Evolutionary conservation across 2,888 invertebrate species (phyloP).

Genomic region (Ceraclea dissimilis): DNA sequence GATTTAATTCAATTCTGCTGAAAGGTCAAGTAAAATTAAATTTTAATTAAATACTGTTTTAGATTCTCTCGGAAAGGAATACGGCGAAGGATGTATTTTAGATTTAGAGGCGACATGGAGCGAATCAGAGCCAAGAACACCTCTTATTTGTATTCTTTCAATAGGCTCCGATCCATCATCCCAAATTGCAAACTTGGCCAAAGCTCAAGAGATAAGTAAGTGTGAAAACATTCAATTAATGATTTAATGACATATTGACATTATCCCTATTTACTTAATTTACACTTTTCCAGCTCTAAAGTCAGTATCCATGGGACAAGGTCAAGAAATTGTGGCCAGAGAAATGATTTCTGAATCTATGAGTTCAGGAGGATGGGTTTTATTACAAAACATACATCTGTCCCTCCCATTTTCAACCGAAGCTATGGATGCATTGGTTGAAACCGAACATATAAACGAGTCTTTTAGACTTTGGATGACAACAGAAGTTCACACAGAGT

Average conservation of each 20-base stretch:
- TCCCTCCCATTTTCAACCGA: conserved; percentile 91
- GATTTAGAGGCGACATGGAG: conserved; percentile 85
- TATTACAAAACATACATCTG: conserved; percentile 93
- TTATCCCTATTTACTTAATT: background rate
- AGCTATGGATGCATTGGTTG: conserved; percentile 80
- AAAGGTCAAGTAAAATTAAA: no score
- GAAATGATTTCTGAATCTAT: conserved; percentile 75
- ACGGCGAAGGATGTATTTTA: conserved; percentile 85
- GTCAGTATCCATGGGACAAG: conserved; percentile 96
- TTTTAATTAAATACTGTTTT: background rate
- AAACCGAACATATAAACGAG: conserved; percentile 75
- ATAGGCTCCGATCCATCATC: conserved; percentile 97
- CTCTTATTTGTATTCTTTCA: conserved; percentile 86
- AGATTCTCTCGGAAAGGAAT: conserved; percentile 80
- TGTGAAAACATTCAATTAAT: conserved; percentile 16
- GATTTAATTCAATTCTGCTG: background rate
- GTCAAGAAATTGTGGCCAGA: conserved; percentile 81
- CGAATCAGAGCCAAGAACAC: conserved; percentile 83
- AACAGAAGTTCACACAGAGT: conserved; percentile 87
- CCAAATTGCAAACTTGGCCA: conserved; percentile 81
- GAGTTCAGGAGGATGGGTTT: conserved; percentile 82
- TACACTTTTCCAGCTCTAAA: conserved; percentile 52
- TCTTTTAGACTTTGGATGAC: conserved; percentile 90
- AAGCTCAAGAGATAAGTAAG: conserved; percentile 76
- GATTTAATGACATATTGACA: background rate